Percentiles rank a stretch among this genome's conserved stretches.
These are phyloP conservation scores for Sparidentex hasta DNA, from an alignment of 2,797 vertebrate genomes.

Conservation along the genomic window DNA sequence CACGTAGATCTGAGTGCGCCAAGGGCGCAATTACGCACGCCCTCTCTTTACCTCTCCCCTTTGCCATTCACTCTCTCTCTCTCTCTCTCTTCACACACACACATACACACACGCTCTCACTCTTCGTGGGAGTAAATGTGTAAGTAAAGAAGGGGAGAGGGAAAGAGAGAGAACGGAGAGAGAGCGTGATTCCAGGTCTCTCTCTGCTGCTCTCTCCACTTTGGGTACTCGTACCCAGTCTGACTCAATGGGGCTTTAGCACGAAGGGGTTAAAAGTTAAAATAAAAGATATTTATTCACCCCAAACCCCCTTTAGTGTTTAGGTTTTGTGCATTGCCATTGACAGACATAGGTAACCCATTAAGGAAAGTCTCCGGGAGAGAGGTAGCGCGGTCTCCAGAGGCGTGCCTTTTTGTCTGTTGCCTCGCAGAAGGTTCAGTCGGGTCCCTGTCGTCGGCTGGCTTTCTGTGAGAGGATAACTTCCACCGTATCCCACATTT, in stretches of 20 bases:
- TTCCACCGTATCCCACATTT: slow-evolving; percentile 66
- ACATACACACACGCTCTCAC: slow-evolving; percentile 67
- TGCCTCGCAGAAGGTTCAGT: slow-evolving; percentile 79
- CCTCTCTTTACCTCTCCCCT: slow-evolving; percentile 60
- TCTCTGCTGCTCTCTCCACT: slow-evolving; percentile 85
- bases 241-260: slow-evolving; percentile 86
- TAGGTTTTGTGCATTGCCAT: slow-evolving; percentile 73
- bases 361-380: slow-evolving; percentile 68
- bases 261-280: slow-evolving; percentile 77
- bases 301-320: slow-evolving; percentile 71
- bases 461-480: slow-evolving; percentile 82
- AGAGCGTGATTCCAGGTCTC: slow-evolving; percentile 84
- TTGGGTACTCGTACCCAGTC: slow-evolving; percentile 80
- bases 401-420: slow-evolving; percentile 75
- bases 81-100: slow-evolving; percentile 48
- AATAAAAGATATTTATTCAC: slow-evolving; percentile 81
- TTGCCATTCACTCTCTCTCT: slow-evolving; percentile 46
- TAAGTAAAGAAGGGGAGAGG: slow-evolving; percentile 82
- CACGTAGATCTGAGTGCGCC: slow-evolving; percentile 49
- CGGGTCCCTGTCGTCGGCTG: slow-evolving; percentile 74
- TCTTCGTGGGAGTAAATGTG: slow-evolving; percentile 85
- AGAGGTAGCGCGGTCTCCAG: slow-evolving; percentile 74
- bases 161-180: slow-evolving; percentile 78
- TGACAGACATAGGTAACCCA: slow-evolving; percentile 66
- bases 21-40: slow-evolving; percentile 76